Percentiles rank a stretch among this genome's conserved stretches.
Conservation (phyloP, 2,797 vertebrate genomes). For the Lacerta viridis region DNA sequence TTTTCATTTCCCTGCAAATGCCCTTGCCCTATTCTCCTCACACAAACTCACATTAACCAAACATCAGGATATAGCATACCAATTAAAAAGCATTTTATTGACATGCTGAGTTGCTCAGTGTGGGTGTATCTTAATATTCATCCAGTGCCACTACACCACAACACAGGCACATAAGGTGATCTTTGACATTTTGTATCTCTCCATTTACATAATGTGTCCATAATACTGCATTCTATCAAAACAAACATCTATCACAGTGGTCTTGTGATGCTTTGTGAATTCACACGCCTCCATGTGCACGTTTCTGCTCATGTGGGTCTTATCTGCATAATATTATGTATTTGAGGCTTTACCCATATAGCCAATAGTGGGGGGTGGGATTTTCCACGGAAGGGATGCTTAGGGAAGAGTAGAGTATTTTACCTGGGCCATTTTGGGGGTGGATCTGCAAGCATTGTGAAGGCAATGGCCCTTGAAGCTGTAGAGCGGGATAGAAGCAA, state of each 20-base stretch:
- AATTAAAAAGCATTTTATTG: conserved; percentile 6
- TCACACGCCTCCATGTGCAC: conserved; percentile 5
- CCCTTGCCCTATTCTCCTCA: background rate
- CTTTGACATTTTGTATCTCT: conserved; percentile 28
- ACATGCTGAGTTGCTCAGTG: background rate
- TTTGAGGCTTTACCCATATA: background rate
- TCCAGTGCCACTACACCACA: background rate
- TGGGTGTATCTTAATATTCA: background rate
- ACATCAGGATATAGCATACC: background rate
- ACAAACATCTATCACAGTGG: conserved; percentile 1
- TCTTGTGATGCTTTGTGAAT: conserved; percentile 22
- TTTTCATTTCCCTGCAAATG: background rate
- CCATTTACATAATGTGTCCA: conserved; percentile 9
- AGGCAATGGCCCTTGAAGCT: no score
- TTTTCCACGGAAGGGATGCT: background rate
- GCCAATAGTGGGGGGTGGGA: background rate
- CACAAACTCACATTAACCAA: background rate
- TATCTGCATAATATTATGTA: background rate
- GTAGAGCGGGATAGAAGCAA: no score
- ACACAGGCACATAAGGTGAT: conserved; percentile 22
- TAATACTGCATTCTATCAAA: conserved; percentile 9
- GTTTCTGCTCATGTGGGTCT: background rate
- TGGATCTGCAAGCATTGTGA: no score
- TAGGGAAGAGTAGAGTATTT: background rate
- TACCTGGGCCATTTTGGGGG: no score